A percentile compares a stretch with the other conserved stretches of the same genome.
These are phyloP conservation scores for Taenaris catops DNA, from an alignment of 2,888 invertebrate genomes.

Conservation along the genomic window DNA sequence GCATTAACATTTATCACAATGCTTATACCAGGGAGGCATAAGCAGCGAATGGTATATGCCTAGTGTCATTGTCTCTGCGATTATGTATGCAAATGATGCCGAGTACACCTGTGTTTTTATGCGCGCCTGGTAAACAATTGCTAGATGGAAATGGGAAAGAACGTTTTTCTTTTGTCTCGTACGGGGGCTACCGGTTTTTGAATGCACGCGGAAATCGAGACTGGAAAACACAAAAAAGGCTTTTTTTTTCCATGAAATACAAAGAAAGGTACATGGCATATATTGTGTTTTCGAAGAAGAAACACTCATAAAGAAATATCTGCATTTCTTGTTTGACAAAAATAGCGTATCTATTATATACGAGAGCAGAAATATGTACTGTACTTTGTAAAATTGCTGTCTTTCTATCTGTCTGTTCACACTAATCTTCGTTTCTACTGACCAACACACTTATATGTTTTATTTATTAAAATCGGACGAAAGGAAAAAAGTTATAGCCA, in stretches of 20 bases:
- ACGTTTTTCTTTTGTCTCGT: constrained; percentile 30
- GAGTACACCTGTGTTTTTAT: constrained; percentile 56
- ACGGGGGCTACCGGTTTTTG: constrained; percentile 39
- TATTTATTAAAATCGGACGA: too few species aligned
- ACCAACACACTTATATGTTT: too few species aligned
- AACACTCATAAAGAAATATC: too few species aligned
- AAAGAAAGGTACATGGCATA: too few species aligned
- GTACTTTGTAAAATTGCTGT: too few species aligned
- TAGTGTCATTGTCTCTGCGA: constrained; percentile 49
- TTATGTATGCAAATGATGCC: constrained; percentile 53
- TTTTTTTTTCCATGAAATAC: constrained; percentile 4
- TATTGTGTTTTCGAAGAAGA: too few species aligned
- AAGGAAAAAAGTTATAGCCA: too few species aligned
- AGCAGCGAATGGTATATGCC: constrained; percentile 37
- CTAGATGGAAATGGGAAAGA: constrained; percentile 54
- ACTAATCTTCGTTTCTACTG: too few species aligned
- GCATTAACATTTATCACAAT: constrained; percentile 69
- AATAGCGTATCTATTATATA: too few species aligned
- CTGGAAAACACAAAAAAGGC: constrained; percentile 7
- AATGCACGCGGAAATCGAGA: constrained; percentile 21
- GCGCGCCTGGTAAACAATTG: constrained; percentile 59
- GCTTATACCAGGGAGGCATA: constrained; percentile 53
- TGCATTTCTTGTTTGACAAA: too few species aligned
- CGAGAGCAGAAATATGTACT: too few species aligned
- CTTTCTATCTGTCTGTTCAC: too few species aligned